Base-by-base conservation (phyloP, 1,140 invertebrate genomes). In the Stenopsyche tienmushanensis region DNA sequence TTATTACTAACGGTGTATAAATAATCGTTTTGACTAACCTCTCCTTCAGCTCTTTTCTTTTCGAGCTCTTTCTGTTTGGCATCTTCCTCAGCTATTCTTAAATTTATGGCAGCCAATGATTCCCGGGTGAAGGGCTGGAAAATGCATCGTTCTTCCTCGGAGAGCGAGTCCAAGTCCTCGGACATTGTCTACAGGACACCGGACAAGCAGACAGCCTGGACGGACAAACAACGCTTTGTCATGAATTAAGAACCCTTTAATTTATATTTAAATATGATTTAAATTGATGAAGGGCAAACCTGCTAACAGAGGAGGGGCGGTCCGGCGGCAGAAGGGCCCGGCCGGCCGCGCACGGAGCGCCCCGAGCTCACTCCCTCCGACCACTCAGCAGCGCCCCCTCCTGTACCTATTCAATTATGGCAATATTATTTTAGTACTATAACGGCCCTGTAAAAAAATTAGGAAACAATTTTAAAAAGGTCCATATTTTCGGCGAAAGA, bases 121-220 rank as follows among this genome's bases (percentile, higher is more conserved):
- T 97, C 94, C 83, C 94, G 87, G 78, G 95, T 97, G 86, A 97
- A 97, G 84, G 93, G 94, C 88, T 91, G 90, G 91, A 97, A 98
- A 87, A 92, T 86, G 84, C 90, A 90, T 84, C 88, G 89, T 88
- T 92, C 91, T 90, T 94, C 90, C 88, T 91, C 90, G 86, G 89
- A 90, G 85, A 89, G 84, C 83, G 89, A 90, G 85, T 89, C 87
- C 86, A 88, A 92, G 86, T 87, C 88, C 85, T 90, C 89, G 88
- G 89, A 92, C 90, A 92, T 93, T 85, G 83, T 85, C 83, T 85
- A 85, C 78, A 75, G 78, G 79, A 80, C 78, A 79, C 80, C 77
- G 78, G 75, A 77, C 77, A 76, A 81, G 78, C 78, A 74, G 80
- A 80, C 78, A 76, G 77, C 78, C 79, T 80, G 77, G 74, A 79